Evolutionary conservation across 2,113 vertebrate species (phyloP).

Genomic region (Boleophthalmus pectinirostris): DNA sequence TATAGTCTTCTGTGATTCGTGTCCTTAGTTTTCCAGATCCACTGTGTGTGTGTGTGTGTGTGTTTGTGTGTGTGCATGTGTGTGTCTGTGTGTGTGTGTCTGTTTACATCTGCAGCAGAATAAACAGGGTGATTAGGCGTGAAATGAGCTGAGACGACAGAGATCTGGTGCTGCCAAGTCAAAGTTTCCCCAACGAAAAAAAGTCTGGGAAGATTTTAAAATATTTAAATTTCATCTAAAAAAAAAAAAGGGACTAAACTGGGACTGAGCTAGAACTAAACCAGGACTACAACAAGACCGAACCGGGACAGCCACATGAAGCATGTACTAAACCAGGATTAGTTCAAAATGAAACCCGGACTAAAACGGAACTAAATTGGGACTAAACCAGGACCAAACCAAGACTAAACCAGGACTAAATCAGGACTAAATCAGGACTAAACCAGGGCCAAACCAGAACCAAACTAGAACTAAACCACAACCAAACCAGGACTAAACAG

Average conservation of each 20-base stretch:
- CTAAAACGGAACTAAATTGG: background rate
- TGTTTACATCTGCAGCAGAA: slow-evolving; percentile 4
- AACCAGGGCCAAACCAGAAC: too few relatives aligned
- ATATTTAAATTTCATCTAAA: background rate
- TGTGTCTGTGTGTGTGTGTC: background rate
- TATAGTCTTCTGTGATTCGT: background rate
- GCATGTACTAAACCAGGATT: background rate
- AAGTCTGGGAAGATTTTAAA: background rate
- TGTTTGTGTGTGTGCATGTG: background rate
- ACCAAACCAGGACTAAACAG: too few relatives aligned
- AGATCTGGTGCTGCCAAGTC: background rate
- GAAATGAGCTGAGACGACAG: background rate
- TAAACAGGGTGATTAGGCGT: background rate
- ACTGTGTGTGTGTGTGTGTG: background rate
- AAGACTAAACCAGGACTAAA: too few relatives aligned
- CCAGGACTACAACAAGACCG: background rate
- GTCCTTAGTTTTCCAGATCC: background rate
- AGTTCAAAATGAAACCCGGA: background rate
- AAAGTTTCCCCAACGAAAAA: background rate
- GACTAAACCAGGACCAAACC: background rate
- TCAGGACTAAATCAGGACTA: too few relatives aligned
- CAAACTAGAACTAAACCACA: too few relatives aligned
- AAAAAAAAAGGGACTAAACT: background rate
- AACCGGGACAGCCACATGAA: background rate
- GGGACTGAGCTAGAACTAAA: background rate